A percentile compares a stretch with the other conserved stretches of the same genome.
phyloP scores from a whole-genome alignment of 1,140 invertebrate species.

The Probaryconus sp. region DNA sequence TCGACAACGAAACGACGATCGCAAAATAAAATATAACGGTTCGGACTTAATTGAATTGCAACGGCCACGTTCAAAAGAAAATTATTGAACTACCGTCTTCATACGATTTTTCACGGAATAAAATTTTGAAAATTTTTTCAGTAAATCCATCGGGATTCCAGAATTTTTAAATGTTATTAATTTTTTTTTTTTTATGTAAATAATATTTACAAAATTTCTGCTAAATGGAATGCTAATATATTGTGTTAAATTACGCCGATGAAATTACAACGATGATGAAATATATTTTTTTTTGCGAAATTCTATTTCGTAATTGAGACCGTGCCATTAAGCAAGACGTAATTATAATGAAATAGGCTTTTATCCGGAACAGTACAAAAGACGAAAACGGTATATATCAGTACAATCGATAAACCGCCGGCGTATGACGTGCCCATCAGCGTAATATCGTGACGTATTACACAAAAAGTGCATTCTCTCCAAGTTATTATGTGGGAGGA shows the following conservation, averaged over 20 bases:
- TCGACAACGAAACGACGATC: slow-evolving; percentile 16
- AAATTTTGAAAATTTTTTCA: not conserved
- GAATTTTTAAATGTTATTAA: too few relatives aligned
- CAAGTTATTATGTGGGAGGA: slow-evolving; percentile 24
- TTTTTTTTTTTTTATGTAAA: too few relatives aligned
- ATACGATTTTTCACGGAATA: slow-evolving; percentile 23
- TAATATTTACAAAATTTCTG: too few relatives aligned
- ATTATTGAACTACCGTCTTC: slow-evolving; percentile 14
- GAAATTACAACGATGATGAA: slow-evolving; percentile 9
- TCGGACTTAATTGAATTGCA: slow-evolving; percentile 50
- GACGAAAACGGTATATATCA: slow-evolving; percentile 12
- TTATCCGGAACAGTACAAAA: slow-evolving; percentile 32
- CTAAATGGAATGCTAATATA: slow-evolving; percentile 1
- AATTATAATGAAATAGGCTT: slow-evolving; percentile 53
- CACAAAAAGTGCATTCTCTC: slow-evolving; percentile 52
- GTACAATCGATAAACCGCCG: slow-evolving; percentile 44
- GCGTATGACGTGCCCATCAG: slow-evolving; percentile 33
- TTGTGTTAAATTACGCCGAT: slow-evolving; percentile 7
- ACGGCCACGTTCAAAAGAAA: slow-evolving; percentile 28
- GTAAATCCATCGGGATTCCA: too few relatives aligned
- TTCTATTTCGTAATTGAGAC: slow-evolving; percentile 19
- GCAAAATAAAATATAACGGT: slow-evolving; percentile 32
- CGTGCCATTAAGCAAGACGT: slow-evolving; percentile 24
- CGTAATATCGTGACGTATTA: slow-evolving; percentile 44
- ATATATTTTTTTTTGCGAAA: slow-evolving; percentile 15